Evolutionary conservation across 2,888 invertebrate species (phyloP).

Genomic region (Fragum whitleyi): DNA sequence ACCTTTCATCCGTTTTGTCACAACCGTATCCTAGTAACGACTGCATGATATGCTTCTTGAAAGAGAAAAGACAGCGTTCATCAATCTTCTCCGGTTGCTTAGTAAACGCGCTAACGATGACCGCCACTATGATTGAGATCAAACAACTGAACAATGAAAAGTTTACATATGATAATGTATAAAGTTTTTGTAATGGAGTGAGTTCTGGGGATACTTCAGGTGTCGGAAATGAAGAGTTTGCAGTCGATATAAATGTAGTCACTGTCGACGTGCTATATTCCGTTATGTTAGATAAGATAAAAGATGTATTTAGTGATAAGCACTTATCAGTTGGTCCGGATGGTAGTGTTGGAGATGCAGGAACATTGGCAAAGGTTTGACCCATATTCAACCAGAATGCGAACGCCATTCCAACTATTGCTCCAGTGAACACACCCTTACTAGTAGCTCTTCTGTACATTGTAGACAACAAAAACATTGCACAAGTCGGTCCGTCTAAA

Average conservation of each 20-base stretch:
- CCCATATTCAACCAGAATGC: conserved; percentile 40
- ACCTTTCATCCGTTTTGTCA: neutral
- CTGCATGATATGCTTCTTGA: conserved; percentile 31
- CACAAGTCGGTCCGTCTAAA: conserved; percentile 41
- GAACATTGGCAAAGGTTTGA: conserved; percentile 19
- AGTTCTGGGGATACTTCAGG: neutral
- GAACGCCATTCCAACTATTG: conserved; percentile 29
- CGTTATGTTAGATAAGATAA: neutral
- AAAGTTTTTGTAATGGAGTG: conserved; percentile 21
- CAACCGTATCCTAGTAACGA: conserved; percentile 1
- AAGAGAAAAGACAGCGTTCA: conserved; percentile 36
- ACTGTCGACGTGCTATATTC: neutral
- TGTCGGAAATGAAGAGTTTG: neutral
- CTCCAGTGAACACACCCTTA: conserved; percentile 39
- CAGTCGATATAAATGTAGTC: neutral
- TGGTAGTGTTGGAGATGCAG: conserved; percentile 28
- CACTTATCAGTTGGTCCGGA: conserved; percentile 40
- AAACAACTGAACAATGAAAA: conserved; percentile 41
- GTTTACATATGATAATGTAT: conserved; percentile 32
- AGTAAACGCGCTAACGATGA: conserved; percentile 30
- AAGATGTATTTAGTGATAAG: conserved; percentile 5
- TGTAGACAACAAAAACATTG: conserved; percentile 38
- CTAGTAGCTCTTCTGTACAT: conserved; percentile 42
- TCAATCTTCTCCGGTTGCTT: conserved; percentile 24
- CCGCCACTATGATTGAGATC: conserved; percentile 23